Evolutionary conservation across 2,113 vertebrate genomes (phyloP).

Genomic region (Sitta europaea): DNA sequence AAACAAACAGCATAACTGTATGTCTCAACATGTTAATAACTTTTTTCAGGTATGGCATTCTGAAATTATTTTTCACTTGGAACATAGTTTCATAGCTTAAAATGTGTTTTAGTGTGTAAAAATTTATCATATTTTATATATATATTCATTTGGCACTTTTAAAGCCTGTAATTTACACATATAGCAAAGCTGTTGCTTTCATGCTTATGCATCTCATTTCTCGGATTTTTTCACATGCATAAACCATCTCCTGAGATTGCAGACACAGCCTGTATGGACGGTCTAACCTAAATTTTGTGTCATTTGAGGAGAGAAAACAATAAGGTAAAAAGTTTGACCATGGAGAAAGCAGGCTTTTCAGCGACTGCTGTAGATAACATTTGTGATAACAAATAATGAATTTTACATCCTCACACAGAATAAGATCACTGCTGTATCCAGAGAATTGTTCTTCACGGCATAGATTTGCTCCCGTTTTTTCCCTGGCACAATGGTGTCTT

Average conservation of each 20-base stretch:
- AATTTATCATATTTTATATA: neutral
- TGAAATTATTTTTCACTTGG: neutral
- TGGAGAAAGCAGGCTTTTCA: neutral
- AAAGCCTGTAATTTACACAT: neutral
- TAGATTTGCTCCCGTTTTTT: neutral
- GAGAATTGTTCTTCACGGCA: neutral
- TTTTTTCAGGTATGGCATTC: neutral
- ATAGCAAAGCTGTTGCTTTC: neutral
- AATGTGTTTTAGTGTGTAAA: neutral
- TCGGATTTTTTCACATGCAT: neutral
- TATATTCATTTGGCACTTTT: neutral
- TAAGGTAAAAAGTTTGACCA: neutral
- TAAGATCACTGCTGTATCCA: neutral
- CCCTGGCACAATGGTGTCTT: neutral
- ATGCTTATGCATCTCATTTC: neutral
- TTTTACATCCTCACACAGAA: neutral
- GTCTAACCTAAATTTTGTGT: neutral
- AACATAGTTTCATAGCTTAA: neutral
- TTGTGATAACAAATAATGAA: neutral
- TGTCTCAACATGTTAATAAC: neutral
- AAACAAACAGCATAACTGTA: neutral
- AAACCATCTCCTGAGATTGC: neutral
- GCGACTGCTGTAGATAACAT: neutral
- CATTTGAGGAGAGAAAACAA: neutral
- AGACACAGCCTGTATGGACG: neutral